Evolutionary conservation across 2,797 vertebrate species (phyloP).

Genomic region (Sebastes nivosus): DNA sequence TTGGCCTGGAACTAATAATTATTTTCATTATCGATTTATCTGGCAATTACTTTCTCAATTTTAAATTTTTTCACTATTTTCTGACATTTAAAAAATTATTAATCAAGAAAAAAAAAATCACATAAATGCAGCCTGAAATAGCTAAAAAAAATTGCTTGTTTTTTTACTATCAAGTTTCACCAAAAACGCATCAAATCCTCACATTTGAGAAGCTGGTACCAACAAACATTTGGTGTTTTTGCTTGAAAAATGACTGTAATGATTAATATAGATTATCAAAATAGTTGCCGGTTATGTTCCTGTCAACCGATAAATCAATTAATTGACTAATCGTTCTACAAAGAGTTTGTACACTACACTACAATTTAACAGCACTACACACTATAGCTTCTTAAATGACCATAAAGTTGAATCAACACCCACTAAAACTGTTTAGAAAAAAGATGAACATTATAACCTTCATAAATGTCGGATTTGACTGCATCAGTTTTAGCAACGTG

Average conservation of each 20-base stretch:
- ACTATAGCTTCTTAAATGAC: accelerated
- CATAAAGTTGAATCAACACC: neutral
- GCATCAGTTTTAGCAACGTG: neutral
- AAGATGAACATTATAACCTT: neutral
- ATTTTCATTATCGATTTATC: neutral
- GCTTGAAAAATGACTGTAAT: neutral
- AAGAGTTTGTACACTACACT: neutral
- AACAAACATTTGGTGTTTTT: too few relatives aligned
- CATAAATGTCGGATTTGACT: neutral
- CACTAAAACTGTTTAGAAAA: accelerated
- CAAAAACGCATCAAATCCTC: neutral
- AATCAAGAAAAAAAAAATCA: neutral
- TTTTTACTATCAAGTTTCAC: neutral
- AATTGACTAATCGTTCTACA: neutral
- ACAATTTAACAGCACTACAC: neutral
- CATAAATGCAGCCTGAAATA: neutral
- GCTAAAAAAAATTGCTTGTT: too few relatives aligned
- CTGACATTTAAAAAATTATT: neutral
- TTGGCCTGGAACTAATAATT: neutral
- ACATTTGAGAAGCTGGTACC: neutral
- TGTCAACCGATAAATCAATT: neutral
- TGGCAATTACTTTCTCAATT: neutral
- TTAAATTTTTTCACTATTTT: neutral
- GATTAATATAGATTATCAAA: neutral
- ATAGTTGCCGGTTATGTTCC: neutral